Base-by-base conservation (phyloP, 2,113 vertebrate species). In the Amia ocellicauda region DNA sequence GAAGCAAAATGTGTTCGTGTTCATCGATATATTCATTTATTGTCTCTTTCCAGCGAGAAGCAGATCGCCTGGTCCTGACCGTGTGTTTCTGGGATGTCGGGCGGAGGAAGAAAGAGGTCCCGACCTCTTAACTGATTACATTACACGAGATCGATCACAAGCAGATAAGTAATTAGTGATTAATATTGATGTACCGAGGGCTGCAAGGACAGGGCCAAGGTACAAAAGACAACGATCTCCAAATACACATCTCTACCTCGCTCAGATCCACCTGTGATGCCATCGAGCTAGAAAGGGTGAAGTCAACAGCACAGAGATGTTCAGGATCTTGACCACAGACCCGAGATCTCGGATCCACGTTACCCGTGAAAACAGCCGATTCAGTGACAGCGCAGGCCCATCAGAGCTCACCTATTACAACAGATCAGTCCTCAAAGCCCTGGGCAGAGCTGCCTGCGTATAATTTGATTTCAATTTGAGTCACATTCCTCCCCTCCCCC, bases 401-500 rank as follows among this genome's bases (percentile, higher is more conserved):
- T 31, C 50, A 41, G 42, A 54, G 29, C 27, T 64, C 40, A 45
- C 40, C 40, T 11, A 63, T 67, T 63, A 61, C 64, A 19, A 23
- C 17, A 23, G 24, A 50, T 55, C 58, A 43, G n/a, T 40, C 9
- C 17, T 22, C 51, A 58, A 23, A 60, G 58, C 57, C 16, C 17
- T 17, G 47, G 49, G 55, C 17, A 23, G n/a, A 22, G 19, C 40
- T 22, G 53, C 51, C 63, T 59, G 58, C 67, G 60, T 69, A 58
- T 19, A 47, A 70, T 69, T 66, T 68, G 20, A 74, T 72, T 74
- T 68, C 28, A 70, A 62, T 68, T 65, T 41, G 23, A 20, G 41
- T 14, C 14, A 58, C 23, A 40, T 43, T 36, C 16, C 16, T n/a
- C 4, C 29, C 27, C 14, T 31, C 24, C n/a, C 27, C 27, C 29